These are phyloP conservation scores for Sciurus vulgaris DNA, from an alignment of 2,797 vertebrate species.

Conservation along the genomic window DNA sequence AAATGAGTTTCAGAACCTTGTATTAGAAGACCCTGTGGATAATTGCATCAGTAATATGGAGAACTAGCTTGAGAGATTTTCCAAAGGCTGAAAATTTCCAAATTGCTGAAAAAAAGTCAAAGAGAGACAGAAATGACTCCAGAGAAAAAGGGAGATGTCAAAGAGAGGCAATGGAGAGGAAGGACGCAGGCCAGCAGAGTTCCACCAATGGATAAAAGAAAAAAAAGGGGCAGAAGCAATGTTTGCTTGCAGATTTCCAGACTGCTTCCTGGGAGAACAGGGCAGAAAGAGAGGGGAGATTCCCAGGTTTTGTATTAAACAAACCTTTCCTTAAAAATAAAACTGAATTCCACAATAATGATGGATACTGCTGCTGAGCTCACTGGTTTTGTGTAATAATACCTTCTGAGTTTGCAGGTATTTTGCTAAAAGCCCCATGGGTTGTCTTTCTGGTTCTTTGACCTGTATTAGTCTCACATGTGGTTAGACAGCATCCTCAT, in stretches of 20 bases:
- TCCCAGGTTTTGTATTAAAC: not conserved
- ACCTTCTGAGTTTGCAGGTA: not conserved
- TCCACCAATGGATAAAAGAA: slow-evolving; percentile 4
- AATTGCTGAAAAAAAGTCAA: not conserved
- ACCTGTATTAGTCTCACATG: not conserved
- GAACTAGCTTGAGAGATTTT: not conserved
- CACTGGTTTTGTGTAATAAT: not conserved
- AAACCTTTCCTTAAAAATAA: not conserved
- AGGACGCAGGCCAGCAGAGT: not conserved
- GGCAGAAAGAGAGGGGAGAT: not conserved
- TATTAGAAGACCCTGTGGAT: slow-evolving; percentile 50
- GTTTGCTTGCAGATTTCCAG: not conserved
- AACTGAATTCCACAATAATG: not conserved
- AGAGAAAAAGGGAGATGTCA: not conserved
- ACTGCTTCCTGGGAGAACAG: not conserved
- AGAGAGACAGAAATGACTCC: not conserved
- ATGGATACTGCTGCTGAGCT: not conserved
- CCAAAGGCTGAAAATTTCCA: not conserved
- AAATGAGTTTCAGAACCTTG: slow-evolving; percentile 52
- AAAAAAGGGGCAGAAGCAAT: not conserved
- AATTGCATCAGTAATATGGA: not conserved
- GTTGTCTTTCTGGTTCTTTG: not conserved
- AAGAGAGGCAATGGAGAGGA: not conserved
- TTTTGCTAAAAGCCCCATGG: not conserved
- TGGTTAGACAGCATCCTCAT: not conserved